Base-by-base conservation (phyloP, 2,113 vertebrate genomes). In the Lophius piscatorius region DNA sequence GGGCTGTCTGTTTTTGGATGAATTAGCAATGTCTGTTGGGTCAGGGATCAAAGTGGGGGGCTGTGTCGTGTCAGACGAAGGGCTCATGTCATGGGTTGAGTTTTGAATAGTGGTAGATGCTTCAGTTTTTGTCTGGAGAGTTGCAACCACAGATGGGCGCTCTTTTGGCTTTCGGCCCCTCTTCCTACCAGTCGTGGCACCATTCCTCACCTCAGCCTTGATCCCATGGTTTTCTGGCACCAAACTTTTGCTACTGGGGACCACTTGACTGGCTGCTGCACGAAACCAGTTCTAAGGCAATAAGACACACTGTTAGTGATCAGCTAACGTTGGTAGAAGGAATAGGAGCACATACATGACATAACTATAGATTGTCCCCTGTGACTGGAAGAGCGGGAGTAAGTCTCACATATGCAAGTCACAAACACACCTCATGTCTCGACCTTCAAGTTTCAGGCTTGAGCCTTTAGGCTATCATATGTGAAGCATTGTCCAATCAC, bases 131-230 rank as follows among this genome's bases (percentile, higher is more conserved):
- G 81, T 71, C 33, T 55, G 65, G 41, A 63, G 56, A 13, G 76
- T 57, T 0, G 39, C 51, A 2, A 39, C 78, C 81, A 90, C 90
- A 0, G 70, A 65, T 45, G 87, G 86, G 20, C 87, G 92, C 66
- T 96, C 95, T 88, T 96, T 98, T 42, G 95, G 95, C 70, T 97
- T 99, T 33, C 95, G 93, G 6, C 95, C 96, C 36, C 95, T 91
- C 74, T 95, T 98, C 87, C 94, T 97, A 33, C 93, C 94, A 0
- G 80, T 70, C 20, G 90, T 86, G 49, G 91, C 85, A 47, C 81
- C 89, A 17, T 89, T 93, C 73, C 91, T 92, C 64, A 92, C 87
- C 62, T 93, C 92, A 16, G 87, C 89, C 80, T 74, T 89, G 70
- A 94, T 67, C 13, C 75, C 78, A 26, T 88, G 77, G 72, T 80